Evolutionary conservation across 2,888 invertebrate species (phyloP).

Genomic region (Erpobdella octoculata): DNA sequence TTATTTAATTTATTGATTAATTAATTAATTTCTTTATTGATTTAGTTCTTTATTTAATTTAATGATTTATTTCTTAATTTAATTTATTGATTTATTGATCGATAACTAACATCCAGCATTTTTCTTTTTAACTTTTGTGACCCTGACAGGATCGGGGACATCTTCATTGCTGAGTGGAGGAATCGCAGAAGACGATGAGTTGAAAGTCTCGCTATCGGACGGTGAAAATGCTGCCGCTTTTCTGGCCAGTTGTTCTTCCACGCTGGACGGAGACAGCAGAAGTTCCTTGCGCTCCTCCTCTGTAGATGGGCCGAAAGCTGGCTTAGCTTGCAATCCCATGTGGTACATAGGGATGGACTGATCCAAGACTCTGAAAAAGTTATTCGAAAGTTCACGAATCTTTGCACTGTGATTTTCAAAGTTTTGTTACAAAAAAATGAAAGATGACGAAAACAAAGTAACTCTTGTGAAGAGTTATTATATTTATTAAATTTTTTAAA

Average conservation of each 20-base stretch:
- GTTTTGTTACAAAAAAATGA: too few relatives aligned
- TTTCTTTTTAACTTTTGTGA: not conserved
- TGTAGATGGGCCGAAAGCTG: not conserved
- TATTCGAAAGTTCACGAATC: too few relatives aligned
- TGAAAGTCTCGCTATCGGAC: not conserved
- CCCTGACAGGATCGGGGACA: slow-evolving; percentile 7
- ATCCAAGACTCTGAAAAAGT: not conserved
- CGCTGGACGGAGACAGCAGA: not conserved
- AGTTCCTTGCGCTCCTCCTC: slow-evolving; percentile 5
- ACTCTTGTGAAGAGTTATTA: too few relatives aligned
- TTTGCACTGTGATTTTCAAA: too few relatives aligned
- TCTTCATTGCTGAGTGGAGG: not conserved
- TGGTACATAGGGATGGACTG: not conserved
- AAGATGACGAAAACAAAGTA: too few relatives aligned
- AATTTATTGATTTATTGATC: not conserved
- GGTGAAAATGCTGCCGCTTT: not conserved
- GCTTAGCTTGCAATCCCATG: not conserved
- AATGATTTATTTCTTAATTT: not conserved
- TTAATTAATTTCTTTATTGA: not conserved
- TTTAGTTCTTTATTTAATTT: not conserved
- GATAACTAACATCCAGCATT: slow-evolving; percentile 8
- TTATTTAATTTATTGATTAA: not conserved
- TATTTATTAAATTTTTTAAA: too few relatives aligned
- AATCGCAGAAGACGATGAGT: not conserved
- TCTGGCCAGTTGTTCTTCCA: not conserved